Conservation (phyloP, 2,797 vertebrate species). For the Pteropus rufus region DNA sequence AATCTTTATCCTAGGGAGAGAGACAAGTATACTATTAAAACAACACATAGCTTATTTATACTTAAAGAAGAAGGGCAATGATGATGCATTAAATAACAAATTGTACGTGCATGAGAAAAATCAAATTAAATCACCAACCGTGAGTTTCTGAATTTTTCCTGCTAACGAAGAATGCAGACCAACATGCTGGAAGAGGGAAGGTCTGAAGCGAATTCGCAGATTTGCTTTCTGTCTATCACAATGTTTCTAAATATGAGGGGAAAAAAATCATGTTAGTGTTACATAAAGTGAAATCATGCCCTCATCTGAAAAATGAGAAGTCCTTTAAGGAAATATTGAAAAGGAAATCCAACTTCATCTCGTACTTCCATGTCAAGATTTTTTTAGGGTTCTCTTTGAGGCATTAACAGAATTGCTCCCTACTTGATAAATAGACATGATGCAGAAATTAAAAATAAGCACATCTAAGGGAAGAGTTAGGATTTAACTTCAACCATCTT, state of each 20-base stretch:
- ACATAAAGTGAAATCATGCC: background rate
- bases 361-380: background rate
- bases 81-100: background rate
- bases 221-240: conserved; percentile 98
- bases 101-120: background rate
- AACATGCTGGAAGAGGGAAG: conserved; percentile 98
- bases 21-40: conserved; percentile 52
- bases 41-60: background rate
- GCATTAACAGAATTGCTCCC: background rate
- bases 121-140: conserved; percentile 84
- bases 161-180: conserved; percentile 98
- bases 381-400: background rate
- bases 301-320: background rate
- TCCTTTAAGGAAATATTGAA: background rate
- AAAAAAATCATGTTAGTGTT: conserved; percentile 42
- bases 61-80: background rate
- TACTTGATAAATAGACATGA: background rate
- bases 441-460: background rate
- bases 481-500: background rate
- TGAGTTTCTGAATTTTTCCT: conserved; percentile 98
- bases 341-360: background rate
- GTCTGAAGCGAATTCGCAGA: conserved; percentile 95
- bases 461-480: background rate
- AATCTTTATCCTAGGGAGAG: conserved; percentile 94
- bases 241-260: conserved; percentile 89